Base-by-base conservation (phyloP, 2,888 invertebrate species). In the Drosophila atripex region DNA sequence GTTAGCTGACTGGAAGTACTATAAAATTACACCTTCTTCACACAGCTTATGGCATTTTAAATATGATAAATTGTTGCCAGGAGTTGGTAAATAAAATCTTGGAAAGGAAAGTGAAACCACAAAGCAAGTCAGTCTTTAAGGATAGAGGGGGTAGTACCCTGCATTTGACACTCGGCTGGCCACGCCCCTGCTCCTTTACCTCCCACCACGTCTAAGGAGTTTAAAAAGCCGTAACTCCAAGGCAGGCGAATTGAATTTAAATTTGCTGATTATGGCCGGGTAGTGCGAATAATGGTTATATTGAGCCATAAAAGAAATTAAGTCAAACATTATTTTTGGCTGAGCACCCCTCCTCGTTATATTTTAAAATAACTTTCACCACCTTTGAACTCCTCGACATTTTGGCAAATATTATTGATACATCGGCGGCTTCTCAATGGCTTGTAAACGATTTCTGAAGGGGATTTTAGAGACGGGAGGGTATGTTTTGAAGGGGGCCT, bases 31-130 rank as follows among this genome's bases (percentile, higher is more conserved):
- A 30, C 30, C 35, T 43, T 35, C 32, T 41, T 14, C 23, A 39
- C 51, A 52, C 43, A 49, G 78, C 76, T 78, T 89, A 90, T 84
- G 76, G 77, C 82, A 80, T 77, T 84, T 90, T 91, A 90, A 89
- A 90, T 80, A 90, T 90, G 90, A 90, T 90, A 89, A 90, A 91
- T 90, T 82, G 85, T 83, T 78, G 54, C 73, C 75, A 64, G 80
- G 77, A 46, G 21, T 25, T 30, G 71, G 68, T 76, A 87, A 88
- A 85, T 82, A 73, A 78, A 83, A 78, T 66, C 69, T 76, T 80
- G 74, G 55, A 76, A 9, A 8, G 8, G 57, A 57, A 58, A 60
- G 58, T 60, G 47, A 60, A 60, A 60, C 60, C 60, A 23, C 21
- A 23, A 23, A 23, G 4, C 21, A 23, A 23, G 21, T 23, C 4